Conservation (phyloP, 2,888 invertebrate species). For the Acanthopleura granulata region DNA sequence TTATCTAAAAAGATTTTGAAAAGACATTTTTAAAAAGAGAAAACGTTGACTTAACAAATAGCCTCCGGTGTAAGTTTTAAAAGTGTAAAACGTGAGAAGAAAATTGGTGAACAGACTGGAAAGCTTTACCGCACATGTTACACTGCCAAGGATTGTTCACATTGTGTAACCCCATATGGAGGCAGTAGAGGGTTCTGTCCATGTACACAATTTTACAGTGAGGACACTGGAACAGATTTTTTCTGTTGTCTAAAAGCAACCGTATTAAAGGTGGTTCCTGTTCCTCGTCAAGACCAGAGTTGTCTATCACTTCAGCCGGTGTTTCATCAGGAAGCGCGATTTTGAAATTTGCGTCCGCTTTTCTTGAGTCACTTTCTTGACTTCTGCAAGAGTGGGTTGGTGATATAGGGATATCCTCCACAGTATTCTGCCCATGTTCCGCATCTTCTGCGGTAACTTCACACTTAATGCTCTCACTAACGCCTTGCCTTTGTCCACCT, state of each 20-base stretch:
- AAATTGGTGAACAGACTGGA: slow-evolving; percentile 96
- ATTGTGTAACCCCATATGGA: slow-evolving; percentile 98
- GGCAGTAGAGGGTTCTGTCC: slow-evolving; percentile 94
- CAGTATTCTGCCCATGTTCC: neutral
- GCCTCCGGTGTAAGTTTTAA: neutral
- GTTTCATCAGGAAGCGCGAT: neutral
- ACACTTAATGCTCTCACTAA: neutral
- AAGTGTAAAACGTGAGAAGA: slow-evolving; percentile 73
- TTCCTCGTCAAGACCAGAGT: neutral
- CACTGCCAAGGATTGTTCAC: slow-evolving; percentile 98
- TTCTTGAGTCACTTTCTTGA: neutral
- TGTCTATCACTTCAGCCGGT: neutral
- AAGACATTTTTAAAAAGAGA: too few species aligned
- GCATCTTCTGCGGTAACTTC: neutral
- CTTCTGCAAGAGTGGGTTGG: neutral
- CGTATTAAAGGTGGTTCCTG: neutral
- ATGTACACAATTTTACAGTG: slow-evolving; percentile 96
- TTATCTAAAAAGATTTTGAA: too few species aligned
- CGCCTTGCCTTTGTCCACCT: neutral
- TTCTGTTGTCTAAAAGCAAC: slow-evolving; percentile 20
- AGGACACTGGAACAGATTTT: slow-evolving; percentile 74
- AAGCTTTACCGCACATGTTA: slow-evolving; percentile 96
- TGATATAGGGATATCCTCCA: too few species aligned
- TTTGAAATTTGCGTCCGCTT: neutral
- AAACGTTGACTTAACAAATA: too few species aligned